Evolutionary conservation across 1,140 invertebrate genomes (phyloP).

Genomic region (Habropoda laboriosa): DNA sequence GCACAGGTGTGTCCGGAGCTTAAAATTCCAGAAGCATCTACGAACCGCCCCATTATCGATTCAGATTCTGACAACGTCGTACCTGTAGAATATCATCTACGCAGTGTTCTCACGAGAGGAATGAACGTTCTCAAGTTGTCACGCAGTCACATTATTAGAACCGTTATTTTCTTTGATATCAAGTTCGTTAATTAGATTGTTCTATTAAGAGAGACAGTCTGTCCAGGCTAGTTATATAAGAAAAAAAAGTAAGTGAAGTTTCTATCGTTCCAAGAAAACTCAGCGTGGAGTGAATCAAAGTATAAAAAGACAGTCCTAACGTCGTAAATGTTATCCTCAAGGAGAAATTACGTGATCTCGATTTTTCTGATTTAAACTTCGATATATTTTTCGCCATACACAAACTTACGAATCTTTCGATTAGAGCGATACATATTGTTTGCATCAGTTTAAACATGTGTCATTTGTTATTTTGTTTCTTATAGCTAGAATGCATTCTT

Average conservation of each 20-base stretch:
- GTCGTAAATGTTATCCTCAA: background rate
- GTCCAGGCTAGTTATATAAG: too few species aligned
- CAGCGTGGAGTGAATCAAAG: too few species aligned
- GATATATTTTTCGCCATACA: conserved; percentile 2
- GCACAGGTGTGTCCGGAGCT: background rate
- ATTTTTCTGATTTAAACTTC: background rate
- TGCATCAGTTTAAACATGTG: background rate
- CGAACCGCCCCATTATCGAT: conserved; percentile 53
- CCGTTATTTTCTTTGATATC: background rate
- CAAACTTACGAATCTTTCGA: background rate
- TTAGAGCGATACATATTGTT: background rate
- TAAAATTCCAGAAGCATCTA: conserved; percentile 45
- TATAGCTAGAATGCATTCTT: background rate
- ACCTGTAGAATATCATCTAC: conserved; percentile 31
- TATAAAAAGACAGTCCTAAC: background rate
- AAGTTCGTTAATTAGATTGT: background rate
- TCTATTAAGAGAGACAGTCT: background rate
- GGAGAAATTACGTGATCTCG: background rate
- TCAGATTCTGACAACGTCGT: conserved; percentile 25
- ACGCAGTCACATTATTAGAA: background rate
- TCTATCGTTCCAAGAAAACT: too few species aligned
- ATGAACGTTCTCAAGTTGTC: conserved; percentile 13
- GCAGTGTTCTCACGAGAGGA: conserved; percentile 6
- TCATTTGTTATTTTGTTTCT: background rate
- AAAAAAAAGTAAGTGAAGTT: too few species aligned